Percentiles rank a stretch among this genome's conserved stretches.
Conservation (phyloP, 2,888 invertebrate species). For the Cantharis flavilabris region DNA sequence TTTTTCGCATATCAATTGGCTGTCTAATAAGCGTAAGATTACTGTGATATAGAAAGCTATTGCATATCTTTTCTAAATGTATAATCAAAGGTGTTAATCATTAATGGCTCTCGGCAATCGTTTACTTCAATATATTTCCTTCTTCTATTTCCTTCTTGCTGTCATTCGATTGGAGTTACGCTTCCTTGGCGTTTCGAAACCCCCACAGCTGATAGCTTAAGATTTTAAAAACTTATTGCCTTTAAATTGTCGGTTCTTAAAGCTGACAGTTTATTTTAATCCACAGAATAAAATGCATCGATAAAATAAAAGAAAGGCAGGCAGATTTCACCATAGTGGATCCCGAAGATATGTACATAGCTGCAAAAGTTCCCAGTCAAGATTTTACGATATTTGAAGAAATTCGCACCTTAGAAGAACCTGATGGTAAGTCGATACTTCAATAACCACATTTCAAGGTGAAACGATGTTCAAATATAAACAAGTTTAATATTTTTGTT, state of each 20-base stretch:
- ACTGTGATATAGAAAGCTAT: too few species aligned
- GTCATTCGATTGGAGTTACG: too few species aligned
- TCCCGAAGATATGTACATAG: conserved; percentile 88
- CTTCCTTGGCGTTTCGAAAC: too few species aligned
- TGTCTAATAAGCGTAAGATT: too few species aligned
- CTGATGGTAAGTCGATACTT: conserved; percentile 61
- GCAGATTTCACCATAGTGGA: conserved; percentile 84
- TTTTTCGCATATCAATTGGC: too few species aligned
- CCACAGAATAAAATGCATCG: conserved; percentile 68
- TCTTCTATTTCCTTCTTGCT: too few species aligned
- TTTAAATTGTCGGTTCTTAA: not conserved
- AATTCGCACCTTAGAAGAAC: conserved; percentile 76
- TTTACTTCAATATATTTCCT: too few species aligned
- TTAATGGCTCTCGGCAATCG: too few species aligned
- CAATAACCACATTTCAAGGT: conserved; percentile 8
- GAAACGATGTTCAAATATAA: not conserved
- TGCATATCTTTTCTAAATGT: too few species aligned
- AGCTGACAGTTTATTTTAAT: not conserved
- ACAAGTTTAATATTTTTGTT: not conserved
- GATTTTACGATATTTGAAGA: conserved; percentile 78
- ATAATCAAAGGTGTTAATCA: too few species aligned
- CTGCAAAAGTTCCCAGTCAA: conserved; percentile 70
- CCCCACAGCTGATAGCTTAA: too few species aligned
- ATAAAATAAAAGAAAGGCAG: conserved; percentile 72
- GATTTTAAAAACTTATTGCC: too few species aligned